Evolutionary conservation across 2,113 vertebrate genomes (phyloP).

Genomic region (Poecile atricapillus): DNA sequence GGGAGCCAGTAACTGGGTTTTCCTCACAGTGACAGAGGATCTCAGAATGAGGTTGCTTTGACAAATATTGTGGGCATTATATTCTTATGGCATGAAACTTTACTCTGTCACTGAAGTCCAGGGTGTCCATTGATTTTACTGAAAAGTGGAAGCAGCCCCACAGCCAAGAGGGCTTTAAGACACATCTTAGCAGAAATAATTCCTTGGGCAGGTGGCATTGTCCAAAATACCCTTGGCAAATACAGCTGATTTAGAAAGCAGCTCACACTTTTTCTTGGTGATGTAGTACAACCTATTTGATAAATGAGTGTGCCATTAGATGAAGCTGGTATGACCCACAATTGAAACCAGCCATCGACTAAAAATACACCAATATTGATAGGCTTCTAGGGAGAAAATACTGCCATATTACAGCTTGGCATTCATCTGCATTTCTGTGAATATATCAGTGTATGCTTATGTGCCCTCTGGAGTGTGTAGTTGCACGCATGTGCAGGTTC

Average conservation of each 20-base stretch:
- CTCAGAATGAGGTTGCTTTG: conserved; percentile 31
- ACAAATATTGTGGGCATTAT: conserved; percentile 34
- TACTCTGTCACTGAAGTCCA: conserved; percentile 19
- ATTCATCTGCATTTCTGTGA: not conserved
- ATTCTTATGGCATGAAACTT: conserved; percentile 20
- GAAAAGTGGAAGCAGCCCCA: not conserved
- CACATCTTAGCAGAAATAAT: conserved; percentile 20
- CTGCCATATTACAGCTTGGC: not conserved
- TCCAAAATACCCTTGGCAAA: conserved; percentile 36
- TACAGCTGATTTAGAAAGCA: conserved; percentile 11
- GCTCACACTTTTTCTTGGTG: not conserved
- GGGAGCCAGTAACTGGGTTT: not conserved
- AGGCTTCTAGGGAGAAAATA: not conserved
- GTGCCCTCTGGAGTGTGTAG: not conserved
- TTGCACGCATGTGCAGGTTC: rapidly evolving
- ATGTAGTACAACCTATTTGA: not conserved
- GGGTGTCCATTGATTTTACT: conserved; percentile 42
- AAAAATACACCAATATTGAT: not conserved
- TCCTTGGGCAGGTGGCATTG: conserved; percentile 3
- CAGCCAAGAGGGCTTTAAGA: conserved; percentile 11
- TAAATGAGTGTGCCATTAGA: not conserved
- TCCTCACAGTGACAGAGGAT: not conserved
- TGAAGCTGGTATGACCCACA: not conserved
- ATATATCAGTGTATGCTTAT: not conserved
- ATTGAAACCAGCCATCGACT: not conserved